Base-by-base conservation (phyloP, 2,797 vertebrate genomes). In the Anguilla anguilla region DNA sequence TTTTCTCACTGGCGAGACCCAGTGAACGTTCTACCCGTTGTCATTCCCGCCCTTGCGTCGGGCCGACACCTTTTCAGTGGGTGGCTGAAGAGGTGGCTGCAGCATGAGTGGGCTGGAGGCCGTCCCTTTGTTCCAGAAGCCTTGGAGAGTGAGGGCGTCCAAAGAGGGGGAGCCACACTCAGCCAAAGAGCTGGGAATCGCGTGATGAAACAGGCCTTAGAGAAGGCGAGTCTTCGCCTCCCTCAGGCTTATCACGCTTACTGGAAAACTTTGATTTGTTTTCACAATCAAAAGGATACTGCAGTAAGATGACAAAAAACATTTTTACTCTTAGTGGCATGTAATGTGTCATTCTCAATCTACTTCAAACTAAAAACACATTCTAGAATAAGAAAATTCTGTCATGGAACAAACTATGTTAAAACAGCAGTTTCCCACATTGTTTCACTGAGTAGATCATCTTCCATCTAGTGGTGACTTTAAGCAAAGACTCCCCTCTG, bases 401-500 rank as follows among this genome's bases (percentile, higher is more conserved):
- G 74, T 43, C 74, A 77, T 39, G 35, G 19, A 74, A 74, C 28
- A 46, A 83, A 53, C 43, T 83, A 6, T 51, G 28, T 72, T 72
- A 35, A 72, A 72, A 31, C 28, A 72, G 11, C n/a, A 72, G 10
- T 31, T 72, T 72, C 28, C 13, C 28, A 72, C 22, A 43, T 49
- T 43, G 39, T 22, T 81, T n/a, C 28, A 72, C 31, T 90, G 89
- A 92, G 92, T 92, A 93, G 91, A 92, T 83, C 91, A 90, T 91
- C 87, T 94, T 94, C 95, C 95, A 95, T 95, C 96, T 94, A 95
- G 96, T 95, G 96, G 94, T 7, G 1, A 39, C 39, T 86, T 82
- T 57, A 6, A 51, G 82, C 86, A 91, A 88, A 82, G 49, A 83
- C 90, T 87, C 17, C 22, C 57, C 15, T 85, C 49, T 19, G 35